These are phyloP conservation scores for Augiades crinisus DNA, from an alignment of 2,888 invertebrate species.

Conservation along the genomic window DNA sequence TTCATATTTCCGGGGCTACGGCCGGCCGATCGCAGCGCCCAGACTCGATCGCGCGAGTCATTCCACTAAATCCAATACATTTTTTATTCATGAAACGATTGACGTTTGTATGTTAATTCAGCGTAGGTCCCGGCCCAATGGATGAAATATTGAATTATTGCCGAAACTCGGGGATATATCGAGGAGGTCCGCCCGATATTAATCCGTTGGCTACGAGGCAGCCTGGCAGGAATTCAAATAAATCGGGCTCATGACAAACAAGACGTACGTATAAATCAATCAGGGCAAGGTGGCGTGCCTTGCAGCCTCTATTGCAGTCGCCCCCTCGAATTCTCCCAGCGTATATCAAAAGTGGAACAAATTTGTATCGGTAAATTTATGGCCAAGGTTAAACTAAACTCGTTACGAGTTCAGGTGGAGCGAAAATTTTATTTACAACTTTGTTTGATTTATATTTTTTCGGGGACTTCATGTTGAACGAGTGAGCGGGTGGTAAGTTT, in stretches of 20 bases:
- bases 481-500: slow-evolving; percentile 1
- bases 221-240: slow-evolving; percentile 81
- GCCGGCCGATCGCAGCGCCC: slow-evolving; percentile 52
- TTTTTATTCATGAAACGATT: slow-evolving; percentile 82
- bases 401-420: slow-evolving; percentile 67
- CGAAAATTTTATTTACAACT: slow-evolving; percentile 63
- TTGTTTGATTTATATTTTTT: slow-evolving; percentile 61
- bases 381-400: slow-evolving; percentile 72
- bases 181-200: slow-evolving; percentile 75
- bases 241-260: slow-evolving; percentile 80
- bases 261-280: slow-evolving; percentile 81
- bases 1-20: slow-evolving; percentile 62
- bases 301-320: slow-evolving; percentile 72
- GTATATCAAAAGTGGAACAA: slow-evolving; percentile 56
- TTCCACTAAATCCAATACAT: slow-evolving; percentile 80
- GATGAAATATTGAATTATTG: slow-evolving; percentile 81
- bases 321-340: slow-evolving; percentile 51
- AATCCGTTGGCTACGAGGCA: slow-evolving; percentile 71
- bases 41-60: slow-evolving; percentile 63
- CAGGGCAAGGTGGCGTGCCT: slow-evolving; percentile 74
- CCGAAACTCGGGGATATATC: slow-evolving; percentile 76
- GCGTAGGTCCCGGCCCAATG: slow-evolving; percentile 71
- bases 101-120: slow-evolving; percentile 81
- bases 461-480: slow-evolving; percentile 31
- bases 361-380: slow-evolving; percentile 78